Percentiles rank a stretch among this genome's conserved stretches.
Conservation (phyloP, 2,113 vertebrate species). For the Rhinolophus ferrumequinum region DNA sequence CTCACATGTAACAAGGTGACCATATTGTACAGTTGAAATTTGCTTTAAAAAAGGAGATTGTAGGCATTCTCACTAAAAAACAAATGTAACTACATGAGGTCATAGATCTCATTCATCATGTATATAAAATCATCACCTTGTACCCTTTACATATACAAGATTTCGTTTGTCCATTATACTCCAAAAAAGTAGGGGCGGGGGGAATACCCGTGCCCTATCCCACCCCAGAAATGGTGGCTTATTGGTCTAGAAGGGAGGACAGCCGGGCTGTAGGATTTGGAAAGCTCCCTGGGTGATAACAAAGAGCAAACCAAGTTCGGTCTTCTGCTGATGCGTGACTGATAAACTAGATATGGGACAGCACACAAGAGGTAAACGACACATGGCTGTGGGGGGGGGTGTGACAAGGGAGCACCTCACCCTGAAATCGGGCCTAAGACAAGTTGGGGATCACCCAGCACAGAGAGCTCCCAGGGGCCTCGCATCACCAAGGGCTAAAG, state of each 20-base stretch:
- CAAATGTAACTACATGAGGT: neutral
- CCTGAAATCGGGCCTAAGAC: neutral
- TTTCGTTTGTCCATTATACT: neutral
- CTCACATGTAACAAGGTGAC: neutral
- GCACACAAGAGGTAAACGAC: neutral
- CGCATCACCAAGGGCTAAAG: neutral
- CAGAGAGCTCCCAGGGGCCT: neutral
- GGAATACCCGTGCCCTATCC: neutral
- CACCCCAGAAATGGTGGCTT: neutral
- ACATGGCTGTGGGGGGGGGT: rapidly evolving
- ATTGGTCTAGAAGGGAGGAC: neutral
- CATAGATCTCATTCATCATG: too few relatives aligned
- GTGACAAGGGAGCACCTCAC: neutral
- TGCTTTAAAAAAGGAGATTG: neutral
- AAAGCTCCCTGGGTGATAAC: neutral
- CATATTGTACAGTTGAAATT: neutral
- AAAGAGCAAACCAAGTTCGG: neutral
- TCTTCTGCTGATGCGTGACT: neutral
- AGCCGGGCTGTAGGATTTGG: neutral
- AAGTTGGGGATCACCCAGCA: neutral
- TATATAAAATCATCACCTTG: neutral
- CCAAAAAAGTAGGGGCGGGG: neutral
- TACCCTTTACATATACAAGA: neutral
- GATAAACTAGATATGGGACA: neutral
- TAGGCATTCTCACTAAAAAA: neutral